Evolutionary conservation across 2,888 invertebrate genomes (phyloP).

Genomic region (Drosophila monieri): DNA sequence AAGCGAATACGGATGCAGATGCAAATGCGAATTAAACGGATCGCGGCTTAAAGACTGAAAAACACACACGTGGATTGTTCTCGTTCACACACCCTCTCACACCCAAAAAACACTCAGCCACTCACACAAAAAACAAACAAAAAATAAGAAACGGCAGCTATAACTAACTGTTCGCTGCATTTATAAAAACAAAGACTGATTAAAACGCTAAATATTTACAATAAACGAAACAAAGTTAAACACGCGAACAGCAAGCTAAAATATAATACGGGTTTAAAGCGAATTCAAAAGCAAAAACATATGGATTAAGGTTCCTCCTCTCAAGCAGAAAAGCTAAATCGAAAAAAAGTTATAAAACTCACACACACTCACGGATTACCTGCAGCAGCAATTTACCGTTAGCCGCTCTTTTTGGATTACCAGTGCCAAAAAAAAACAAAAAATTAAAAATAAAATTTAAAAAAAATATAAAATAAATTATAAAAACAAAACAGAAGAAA

Average conservation of each 20-base stretch:
- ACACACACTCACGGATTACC: conserved; percentile 69
- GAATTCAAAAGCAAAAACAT: conserved; percentile 51
- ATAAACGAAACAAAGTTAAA: conserved; percentile 53
- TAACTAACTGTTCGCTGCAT: conserved; percentile 49
- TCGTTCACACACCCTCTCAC: conserved; percentile 29
- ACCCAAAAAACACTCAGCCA: conserved; percentile 35
- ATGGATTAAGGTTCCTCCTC: conserved; percentile 83
- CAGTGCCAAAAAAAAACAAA: conserved; percentile 79
- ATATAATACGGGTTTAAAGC: conserved; percentile 48
- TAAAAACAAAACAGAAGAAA: conserved; percentile 40
- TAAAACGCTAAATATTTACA: conserved; percentile 52
- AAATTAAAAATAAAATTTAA: conserved; percentile 39
- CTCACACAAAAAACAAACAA: conserved; percentile 8
- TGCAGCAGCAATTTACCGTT: conserved; percentile 67
- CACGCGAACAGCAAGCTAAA: conserved; percentile 41
- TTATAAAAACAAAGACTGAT: conserved; percentile 74
- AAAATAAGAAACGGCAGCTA: conserved; percentile 51
- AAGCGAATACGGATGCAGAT: background rate
- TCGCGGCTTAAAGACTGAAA: conserved; percentile 61
- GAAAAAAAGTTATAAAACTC: conserved; percentile 30
- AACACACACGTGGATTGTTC: conserved; percentile 43
- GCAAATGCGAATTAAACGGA: conserved; percentile 15
- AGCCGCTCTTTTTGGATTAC: conserved; percentile 80
- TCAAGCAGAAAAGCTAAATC: conserved; percentile 19
- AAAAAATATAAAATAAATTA: conserved; percentile 46